Evolutionary conservation across 2,888 invertebrate genomes (phyloP).

Genomic region (Orchestes rusci): DNA sequence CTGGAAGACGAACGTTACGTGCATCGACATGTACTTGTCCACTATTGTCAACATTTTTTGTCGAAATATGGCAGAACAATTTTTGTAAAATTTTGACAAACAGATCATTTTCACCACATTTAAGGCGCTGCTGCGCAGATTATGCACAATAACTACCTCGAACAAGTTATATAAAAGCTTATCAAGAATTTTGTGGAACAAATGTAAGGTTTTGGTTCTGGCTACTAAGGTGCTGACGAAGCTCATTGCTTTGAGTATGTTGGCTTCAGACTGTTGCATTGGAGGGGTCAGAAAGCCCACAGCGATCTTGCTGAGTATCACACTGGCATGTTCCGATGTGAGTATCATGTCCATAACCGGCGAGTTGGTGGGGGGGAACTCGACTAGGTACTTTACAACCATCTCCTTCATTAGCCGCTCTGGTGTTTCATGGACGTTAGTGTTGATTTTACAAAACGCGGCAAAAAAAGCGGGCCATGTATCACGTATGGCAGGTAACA

Average conservation of each 20-base stretch:
- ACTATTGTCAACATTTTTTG: slow-evolving; percentile 36
- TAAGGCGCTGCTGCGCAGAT: slow-evolving; percentile 34
- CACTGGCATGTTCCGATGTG: slow-evolving; percentile 29
- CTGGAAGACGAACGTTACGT: slow-evolving; percentile 42
- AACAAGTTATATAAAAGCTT: slow-evolving; percentile 34
- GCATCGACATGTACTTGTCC: slow-evolving; percentile 44
- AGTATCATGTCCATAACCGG: slow-evolving; percentile 34
- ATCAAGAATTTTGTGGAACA: slow-evolving; percentile 30
- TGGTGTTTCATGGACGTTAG: slow-evolving; percentile 45
- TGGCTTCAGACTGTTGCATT: slow-evolving; percentile 35
- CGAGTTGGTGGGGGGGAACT: slow-evolving; percentile 35
- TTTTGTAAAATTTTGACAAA: slow-evolving; percentile 29
- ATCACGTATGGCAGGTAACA: slow-evolving; percentile 45
- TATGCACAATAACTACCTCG: slow-evolving; percentile 39
- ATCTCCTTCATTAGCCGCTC: slow-evolving; percentile 47
- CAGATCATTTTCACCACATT: slow-evolving; percentile 34
- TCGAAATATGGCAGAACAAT: slow-evolving; percentile 34
- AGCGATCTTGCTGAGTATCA: slow-evolving; percentile 37
- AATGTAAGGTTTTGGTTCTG: slow-evolving; percentile 27
- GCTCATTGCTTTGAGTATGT: slow-evolving; percentile 35
- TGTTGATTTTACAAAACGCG: slow-evolving; percentile 47
- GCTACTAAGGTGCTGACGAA: background rate
- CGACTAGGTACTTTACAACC: slow-evolving; percentile 40
- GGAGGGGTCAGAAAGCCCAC: slow-evolving; percentile 36
- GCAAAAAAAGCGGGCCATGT: slow-evolving; percentile 49